A percentile compares a stretch with the other conserved stretches of the same genome.
These are phyloP conservation scores for Numenius arquata DNA, from an alignment of 2,113 vertebrate species.

Conservation along the genomic window DNA sequence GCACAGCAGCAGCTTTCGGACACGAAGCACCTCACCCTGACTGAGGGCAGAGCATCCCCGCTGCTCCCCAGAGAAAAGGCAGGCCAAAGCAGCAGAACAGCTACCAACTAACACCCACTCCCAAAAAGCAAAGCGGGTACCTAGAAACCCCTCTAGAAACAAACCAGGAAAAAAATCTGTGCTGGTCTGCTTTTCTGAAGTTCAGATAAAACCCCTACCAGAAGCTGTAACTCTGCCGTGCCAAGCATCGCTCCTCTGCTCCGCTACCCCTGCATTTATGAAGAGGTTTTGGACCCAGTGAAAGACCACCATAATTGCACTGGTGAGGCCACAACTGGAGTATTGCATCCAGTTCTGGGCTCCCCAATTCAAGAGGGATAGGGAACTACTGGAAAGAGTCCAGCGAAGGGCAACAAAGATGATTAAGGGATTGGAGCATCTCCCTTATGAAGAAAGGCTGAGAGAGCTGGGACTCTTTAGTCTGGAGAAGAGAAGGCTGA, in stretches of 20 bases:
- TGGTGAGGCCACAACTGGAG: no score
- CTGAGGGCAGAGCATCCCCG: background rate
- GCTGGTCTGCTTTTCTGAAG: background rate
- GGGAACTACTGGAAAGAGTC: no score
- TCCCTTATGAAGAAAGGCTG: no score
- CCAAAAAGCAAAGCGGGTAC: background rate
- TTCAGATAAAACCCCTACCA: background rate
- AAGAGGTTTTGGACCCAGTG: background rate
- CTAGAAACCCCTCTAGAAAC: background rate
- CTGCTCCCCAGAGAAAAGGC: background rate
- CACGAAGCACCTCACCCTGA: background rate
- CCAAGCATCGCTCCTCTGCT: accelerated
- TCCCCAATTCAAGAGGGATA: no score
- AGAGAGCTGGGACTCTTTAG: no score
- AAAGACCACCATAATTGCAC: background rate
- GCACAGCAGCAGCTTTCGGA: background rate
- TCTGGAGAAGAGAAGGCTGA: no score
- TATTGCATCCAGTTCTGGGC: no score
- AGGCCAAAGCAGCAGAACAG: no score
- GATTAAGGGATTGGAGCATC: no score
- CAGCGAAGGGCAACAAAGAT: no score
- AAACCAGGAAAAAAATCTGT: background rate
- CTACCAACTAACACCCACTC: background rate
- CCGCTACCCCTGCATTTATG: accelerated
- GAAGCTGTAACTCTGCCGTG: background rate